phyloP scores from a whole-genome alignment of 2,797 vertebrate species.

The Momotus momota region DNA sequence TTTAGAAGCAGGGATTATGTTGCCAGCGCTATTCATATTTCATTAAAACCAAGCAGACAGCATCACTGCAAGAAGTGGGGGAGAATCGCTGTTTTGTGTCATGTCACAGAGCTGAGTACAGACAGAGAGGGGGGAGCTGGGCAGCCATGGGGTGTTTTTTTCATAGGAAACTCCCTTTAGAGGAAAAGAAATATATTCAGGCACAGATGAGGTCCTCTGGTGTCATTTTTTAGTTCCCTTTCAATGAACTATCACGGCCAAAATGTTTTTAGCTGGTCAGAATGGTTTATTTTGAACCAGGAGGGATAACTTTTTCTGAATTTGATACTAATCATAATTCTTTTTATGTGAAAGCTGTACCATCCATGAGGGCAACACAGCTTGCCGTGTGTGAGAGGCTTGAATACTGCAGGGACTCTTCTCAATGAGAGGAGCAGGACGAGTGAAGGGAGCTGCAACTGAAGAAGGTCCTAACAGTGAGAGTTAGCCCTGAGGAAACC shows the following conservation, averaged over 20 bases:
- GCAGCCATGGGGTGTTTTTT: not conserved
- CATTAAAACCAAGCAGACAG: not conserved
- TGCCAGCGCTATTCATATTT: not conserved
- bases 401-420: not conserved
- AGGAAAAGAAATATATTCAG: not conserved
- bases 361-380: too few relatives aligned
- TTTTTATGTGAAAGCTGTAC: not conserved
- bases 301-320: not conserved
- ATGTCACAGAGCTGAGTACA: not conserved
- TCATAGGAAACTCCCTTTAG: not conserved
- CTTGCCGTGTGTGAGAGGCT: not conserved
- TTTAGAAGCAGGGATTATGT: not conserved
- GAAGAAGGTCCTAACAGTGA: not conserved
- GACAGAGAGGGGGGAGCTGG: not conserved
- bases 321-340: not conserved
- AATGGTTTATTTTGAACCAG: not conserved
- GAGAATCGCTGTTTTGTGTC: not conserved
- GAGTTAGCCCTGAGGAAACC: not conserved
- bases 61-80: not conserved
- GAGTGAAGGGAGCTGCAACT: not conserved
- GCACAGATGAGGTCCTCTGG: not conserved
- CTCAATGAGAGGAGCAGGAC: rapidly evolving
- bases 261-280: not conserved
- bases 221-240: not conserved
- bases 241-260: not conserved